A percentile compares a stretch with the other conserved stretches of the same genome.
Evolutionary conservation across 2,888 invertebrate genomes (phyloP).

Genomic region (Tenthredo distinguenda): DNA sequence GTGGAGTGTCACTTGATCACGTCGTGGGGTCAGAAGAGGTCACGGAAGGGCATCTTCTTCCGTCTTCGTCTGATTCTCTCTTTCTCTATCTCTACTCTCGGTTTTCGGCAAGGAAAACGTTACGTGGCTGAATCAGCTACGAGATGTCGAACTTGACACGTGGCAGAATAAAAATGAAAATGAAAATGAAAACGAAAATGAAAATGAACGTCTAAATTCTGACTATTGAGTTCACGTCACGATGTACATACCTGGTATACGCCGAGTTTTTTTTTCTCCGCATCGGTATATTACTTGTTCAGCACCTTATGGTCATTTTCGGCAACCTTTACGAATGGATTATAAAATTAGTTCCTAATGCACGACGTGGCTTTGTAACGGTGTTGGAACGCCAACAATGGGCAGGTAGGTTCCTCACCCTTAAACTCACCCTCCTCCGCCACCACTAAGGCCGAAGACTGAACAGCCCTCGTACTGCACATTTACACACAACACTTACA

Average conservation of each 20-base stretch:
- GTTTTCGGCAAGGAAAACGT: background rate
- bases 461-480: background rate
- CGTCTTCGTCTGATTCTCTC: background rate
- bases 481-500: constrained; percentile 29
- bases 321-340: constrained; percentile 61
- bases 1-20: constrained; percentile 38
- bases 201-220: background rate
- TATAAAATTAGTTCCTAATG: constrained; percentile 72
- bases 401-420: constrained; percentile 52
- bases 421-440: background rate
- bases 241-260: background rate
- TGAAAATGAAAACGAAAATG: background rate
- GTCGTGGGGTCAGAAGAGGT: constrained; percentile 44
- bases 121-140: background rate
- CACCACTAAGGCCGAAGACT: constrained; percentile 12
- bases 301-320: constrained; percentile 30
- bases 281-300: background rate
- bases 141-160: background rate
- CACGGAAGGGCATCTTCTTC: constrained; percentile 22
- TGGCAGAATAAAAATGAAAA: background rate
- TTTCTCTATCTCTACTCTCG: background rate
- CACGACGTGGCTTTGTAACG: constrained; percentile 67
- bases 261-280: background rate
- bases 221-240: background rate
- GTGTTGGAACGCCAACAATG: constrained; percentile 65